phyloP scores from a whole-genome alignment of 2,797 vertebrate genomes.

The Cossypha caffra region DNA sequence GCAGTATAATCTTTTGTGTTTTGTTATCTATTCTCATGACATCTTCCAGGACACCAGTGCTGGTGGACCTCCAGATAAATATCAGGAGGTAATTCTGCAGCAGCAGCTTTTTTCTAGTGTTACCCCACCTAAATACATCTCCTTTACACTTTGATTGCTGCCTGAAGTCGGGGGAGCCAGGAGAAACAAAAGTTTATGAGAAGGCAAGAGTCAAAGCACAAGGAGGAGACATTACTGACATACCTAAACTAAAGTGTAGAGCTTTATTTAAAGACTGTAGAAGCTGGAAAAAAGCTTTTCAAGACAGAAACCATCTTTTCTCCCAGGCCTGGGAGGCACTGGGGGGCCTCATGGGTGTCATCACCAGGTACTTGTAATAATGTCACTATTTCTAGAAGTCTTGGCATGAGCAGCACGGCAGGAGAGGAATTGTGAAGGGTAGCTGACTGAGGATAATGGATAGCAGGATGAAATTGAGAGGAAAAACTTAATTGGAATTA shows the following conservation, averaged over 20 bases:
- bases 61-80: background rate
- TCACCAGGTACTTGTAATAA: slow-evolving; percentile 18
- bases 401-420: background rate
- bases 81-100: background rate
- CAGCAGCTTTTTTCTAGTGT: background rate
- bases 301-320: background rate
- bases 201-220: background rate
- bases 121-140: background rate
- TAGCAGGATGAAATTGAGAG: slow-evolving; percentile 48
- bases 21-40: background rate
- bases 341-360: background rate
- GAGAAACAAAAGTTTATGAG: background rate
- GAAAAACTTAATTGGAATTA: slow-evolving; percentile 70
- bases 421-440: background rate
- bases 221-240: background rate
- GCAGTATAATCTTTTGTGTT: background rate
- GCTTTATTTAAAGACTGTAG: background rate
- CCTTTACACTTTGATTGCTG: background rate
- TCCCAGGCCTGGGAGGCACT: background rate
- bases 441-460: slow-evolving; percentile 46
- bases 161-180: background rate
- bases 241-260: background rate
- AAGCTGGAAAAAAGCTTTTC: background rate
- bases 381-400: slow-evolving; percentile 2
- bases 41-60: rapidly evolving